These are phyloP conservation scores for Spinibarbus caldwelli DNA, from an alignment of 2,797 vertebrate species.

Conservation along the genomic window DNA sequence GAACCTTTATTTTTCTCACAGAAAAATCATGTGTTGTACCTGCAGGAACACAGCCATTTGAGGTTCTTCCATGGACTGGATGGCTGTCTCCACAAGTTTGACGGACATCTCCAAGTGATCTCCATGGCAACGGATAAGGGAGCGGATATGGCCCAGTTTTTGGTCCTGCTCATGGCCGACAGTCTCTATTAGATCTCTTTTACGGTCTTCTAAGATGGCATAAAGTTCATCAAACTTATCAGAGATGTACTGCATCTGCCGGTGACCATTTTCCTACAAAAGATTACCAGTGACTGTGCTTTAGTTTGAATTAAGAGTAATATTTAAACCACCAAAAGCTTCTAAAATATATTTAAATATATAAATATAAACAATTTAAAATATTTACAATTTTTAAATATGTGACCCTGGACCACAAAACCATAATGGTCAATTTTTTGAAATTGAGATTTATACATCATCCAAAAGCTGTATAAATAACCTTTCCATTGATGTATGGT, in stretches of 20 bases:
- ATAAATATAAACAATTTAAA: too few species aligned
- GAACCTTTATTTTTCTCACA: neutral
- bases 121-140: constrained; percentile 81
- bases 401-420: too few species aligned
- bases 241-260: constrained; percentile 82
- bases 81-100: constrained; percentile 86
- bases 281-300: neutral
- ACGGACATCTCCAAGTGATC: constrained; percentile 85
- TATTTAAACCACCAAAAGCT: neutral
- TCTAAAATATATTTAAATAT: neutral
- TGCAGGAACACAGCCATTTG: constrained; percentile 89
- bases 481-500: too few species aligned
- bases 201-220: constrained; percentile 85
- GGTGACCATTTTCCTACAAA: constrained; percentile 82
- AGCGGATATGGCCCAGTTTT: constrained; percentile 79
- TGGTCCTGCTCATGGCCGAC: constrained; percentile 82
- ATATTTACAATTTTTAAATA: neutral
- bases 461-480: too few species aligned
- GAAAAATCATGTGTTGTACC: constrained; percentile 69
- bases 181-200: constrained; percentile 83
- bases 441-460: too few species aligned
- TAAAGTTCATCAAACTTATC: constrained; percentile 80
- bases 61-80: constrained; percentile 89
- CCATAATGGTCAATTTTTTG: too few species aligned
- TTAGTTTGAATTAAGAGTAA: neutral